Evolutionary conservation across 2,888 invertebrate genomes (phyloP).

Genomic region (Eristalinus aeneus): DNA sequence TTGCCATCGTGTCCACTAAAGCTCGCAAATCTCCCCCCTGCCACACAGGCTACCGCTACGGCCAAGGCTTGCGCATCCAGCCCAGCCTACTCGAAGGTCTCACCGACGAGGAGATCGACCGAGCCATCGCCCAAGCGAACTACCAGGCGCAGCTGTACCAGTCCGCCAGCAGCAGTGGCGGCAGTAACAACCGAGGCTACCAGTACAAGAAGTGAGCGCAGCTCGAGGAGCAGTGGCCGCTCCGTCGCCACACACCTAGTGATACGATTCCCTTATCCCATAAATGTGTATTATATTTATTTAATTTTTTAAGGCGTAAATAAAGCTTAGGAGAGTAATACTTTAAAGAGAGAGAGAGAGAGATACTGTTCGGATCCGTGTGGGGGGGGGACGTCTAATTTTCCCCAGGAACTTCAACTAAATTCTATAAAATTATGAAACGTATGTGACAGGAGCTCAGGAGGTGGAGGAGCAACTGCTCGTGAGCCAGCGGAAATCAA

Average conservation of each 20-base stretch:
- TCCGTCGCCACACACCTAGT: constrained; percentile 26
- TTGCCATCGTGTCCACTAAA: constrained; percentile 12
- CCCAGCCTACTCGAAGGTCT: constrained; percentile 63
- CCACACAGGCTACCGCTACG: constrained; percentile 60
- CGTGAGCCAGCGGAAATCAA: too few relatives aligned
- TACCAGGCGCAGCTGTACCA: constrained; percentile 54
- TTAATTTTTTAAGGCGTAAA: constrained; percentile 53
- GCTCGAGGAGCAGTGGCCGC: not conserved
- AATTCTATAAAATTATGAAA: not conserved
- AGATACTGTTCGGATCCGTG: not conserved
- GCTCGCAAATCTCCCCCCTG: constrained; percentile 35
- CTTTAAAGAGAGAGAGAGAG: not conserved
- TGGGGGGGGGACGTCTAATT: not conserved
- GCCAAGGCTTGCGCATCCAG: constrained; percentile 46
- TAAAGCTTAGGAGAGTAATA: constrained; percentile 2
- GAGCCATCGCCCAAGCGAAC: constrained; percentile 59
- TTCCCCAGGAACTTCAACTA: not conserved
- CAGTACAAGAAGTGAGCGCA: constrained; percentile 31
- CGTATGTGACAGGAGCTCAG: not conserved
- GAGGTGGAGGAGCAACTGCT: not conserved
- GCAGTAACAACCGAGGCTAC: constrained; percentile 39
- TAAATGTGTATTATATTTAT: constrained; percentile 57
- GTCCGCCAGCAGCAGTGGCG: constrained; percentile 18
- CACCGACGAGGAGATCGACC: constrained; percentile 61
- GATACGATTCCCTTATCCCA: constrained; percentile 20